phyloP scores from a whole-genome alignment of 2,888 invertebrate genomes.

The Diogma glabrata region DNA sequence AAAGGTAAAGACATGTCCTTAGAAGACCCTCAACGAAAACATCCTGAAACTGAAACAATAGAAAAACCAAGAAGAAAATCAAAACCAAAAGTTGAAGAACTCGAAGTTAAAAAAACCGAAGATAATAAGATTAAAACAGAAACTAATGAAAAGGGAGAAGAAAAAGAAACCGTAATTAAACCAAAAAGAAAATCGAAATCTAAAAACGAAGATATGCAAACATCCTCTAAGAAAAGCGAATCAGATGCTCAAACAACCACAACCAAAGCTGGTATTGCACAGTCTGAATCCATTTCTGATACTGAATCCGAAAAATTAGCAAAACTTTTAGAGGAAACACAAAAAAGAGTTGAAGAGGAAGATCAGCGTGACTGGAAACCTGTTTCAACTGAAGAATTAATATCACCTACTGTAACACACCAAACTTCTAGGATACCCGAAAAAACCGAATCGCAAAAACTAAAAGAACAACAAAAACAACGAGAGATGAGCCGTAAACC shows the following conservation, averaged over 20 bases:
- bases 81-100: not conserved
- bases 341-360: slow-evolving; percentile 9
- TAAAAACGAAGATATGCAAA: slow-evolving; percentile 4
- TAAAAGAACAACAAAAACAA: slow-evolving; percentile 7
- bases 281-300: not conserved
- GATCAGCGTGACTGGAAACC: not conserved
- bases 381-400: slow-evolving; percentile 2
- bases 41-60: not conserved
- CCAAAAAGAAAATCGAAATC: slow-evolving; percentile 18
- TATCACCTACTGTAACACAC: too few relatives aligned
- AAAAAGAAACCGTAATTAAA: slow-evolving; percentile 9
- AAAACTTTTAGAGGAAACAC: slow-evolving; percentile 16
- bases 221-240: not conserved
- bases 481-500: slow-evolving; percentile 23
- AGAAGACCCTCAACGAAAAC: too few relatives aligned
- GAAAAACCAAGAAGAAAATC: slow-evolving; percentile 7
- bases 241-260: not conserved
- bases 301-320: not conserved
- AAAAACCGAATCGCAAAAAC: slow-evolving; percentile 3
- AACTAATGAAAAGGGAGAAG: not conserved
- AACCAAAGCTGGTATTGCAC: not conserved
- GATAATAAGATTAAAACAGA: not conserved
- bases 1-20: too few relatives aligned
- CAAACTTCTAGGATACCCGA: slow-evolving; percentile 9
- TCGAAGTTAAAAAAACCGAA: slow-evolving; percentile 4